phyloP scores from a whole-genome alignment of 2,113 vertebrate species.

The Passer domesticus region DNA sequence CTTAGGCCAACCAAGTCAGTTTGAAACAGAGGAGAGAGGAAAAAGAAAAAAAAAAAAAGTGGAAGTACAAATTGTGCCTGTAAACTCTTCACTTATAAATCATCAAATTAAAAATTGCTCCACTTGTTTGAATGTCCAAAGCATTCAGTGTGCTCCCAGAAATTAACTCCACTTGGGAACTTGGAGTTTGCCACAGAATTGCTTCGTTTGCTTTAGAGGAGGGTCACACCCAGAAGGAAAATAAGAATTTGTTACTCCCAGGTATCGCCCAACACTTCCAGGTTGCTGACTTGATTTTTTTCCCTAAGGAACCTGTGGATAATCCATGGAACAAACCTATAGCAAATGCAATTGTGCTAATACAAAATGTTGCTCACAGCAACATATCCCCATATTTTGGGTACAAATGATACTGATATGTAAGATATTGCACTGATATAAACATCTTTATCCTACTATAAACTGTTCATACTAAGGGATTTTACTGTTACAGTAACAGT shows the following conservation, averaged over 20 bases:
- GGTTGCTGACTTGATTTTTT: neutral
- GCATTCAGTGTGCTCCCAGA: neutral
- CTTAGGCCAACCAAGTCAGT: conserved; percentile 7
- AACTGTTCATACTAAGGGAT: neutral
- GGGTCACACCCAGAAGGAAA: conserved; percentile 30
- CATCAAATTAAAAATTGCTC: neutral
- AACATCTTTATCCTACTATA: neutral
- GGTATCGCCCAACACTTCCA: neutral
- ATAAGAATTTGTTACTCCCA: neutral
- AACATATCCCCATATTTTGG: neutral
- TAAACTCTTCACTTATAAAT: conserved; percentile 3
- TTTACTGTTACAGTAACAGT: neutral
- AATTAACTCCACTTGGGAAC: neutral
- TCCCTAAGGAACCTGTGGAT: neutral
- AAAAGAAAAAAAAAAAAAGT: neutral
- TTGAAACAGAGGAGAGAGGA: neutral
- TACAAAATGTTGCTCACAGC: neutral
- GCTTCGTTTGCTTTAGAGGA: neutral
- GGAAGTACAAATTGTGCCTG: conserved; percentile 21
- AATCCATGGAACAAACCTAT: neutral
- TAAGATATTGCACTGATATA: neutral
- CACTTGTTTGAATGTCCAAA: neutral
- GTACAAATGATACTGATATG: neutral
- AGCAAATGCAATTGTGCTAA: neutral
- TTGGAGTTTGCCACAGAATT: neutral